Percentiles rank a stretch among this genome's conserved stretches.
phyloP scores from a whole-genome alignment of 1,140 invertebrate genomes.

The Frieseomelitta varia region DNA sequence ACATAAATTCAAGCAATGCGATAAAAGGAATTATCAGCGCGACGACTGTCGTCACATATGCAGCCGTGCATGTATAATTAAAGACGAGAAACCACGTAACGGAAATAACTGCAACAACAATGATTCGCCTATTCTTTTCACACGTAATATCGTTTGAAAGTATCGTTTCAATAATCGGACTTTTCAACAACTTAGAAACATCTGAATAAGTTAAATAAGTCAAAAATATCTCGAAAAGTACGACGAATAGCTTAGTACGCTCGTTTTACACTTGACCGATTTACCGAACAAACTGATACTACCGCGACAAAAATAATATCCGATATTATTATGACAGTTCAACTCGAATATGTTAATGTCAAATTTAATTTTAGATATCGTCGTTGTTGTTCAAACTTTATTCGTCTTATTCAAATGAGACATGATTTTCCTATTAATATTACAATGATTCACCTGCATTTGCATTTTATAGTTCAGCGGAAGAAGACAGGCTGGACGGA shows the following conservation, averaged over 20 bases:
- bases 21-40: not conserved
- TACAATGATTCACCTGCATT: not conserved
- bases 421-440: not conserved
- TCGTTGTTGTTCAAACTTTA: not conserved
- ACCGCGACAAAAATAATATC: not conserved
- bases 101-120: not conserved
- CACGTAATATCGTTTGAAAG: not conserved
- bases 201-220: not conserved
- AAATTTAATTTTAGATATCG: not conserved
- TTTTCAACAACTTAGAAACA: too few species aligned
- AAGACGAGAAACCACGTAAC: not conserved
- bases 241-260: not conserved
- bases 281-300: not conserved
- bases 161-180: too few species aligned
- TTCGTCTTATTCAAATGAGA: not conserved
- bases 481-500: conserved; percentile 75
- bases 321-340: not conserved
- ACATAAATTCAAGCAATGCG: not conserved
- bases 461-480: conserved; percentile 68
- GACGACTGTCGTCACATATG: too few species aligned
- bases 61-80: not conserved
- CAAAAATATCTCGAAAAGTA: not conserved
- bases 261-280: not conserved
- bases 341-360: not conserved
- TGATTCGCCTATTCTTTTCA: not conserved